These are phyloP conservation scores for Phorcus lineatus DNA, from an alignment of 2,888 invertebrate genomes.

Conservation along the genomic window DNA sequence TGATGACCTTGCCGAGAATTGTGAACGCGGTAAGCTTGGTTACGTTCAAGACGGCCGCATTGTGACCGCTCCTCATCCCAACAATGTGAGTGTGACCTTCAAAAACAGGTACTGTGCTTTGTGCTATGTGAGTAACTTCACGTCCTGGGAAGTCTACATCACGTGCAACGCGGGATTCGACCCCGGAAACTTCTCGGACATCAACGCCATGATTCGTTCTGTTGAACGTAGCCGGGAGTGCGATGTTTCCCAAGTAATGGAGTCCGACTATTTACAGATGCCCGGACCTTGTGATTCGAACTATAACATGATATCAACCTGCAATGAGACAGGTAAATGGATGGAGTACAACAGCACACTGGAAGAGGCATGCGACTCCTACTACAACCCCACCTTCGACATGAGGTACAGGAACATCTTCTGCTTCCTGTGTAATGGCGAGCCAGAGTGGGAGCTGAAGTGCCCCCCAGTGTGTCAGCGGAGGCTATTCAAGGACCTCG, in stretches of 20 bases:
- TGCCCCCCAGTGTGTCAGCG: neutral
- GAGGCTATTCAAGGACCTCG: neutral
- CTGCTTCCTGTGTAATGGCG: constrained; percentile 2
- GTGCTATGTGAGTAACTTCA: neutral
- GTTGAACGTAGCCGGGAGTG: neutral
- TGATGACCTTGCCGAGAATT: neutral
- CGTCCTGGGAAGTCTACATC: neutral
- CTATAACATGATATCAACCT: neutral
- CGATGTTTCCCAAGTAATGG: neutral
- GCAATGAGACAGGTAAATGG: neutral
- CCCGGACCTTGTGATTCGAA: neutral
- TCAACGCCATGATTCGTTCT: neutral
- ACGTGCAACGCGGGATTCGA: neutral
- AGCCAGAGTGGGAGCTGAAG: neutral
- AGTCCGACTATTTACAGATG: neutral
- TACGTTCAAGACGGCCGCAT: neutral
- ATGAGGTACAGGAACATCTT: constrained; percentile 4
- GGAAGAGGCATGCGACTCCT: neutral
- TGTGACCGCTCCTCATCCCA: neutral
- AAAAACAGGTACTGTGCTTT: constrained; percentile 3
- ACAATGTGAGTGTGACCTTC: neutral
- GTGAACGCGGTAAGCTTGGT: neutral
- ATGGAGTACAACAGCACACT: neutral
- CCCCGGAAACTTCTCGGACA: neutral
- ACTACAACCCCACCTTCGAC: constrained; percentile 1